Evolutionary conservation across 2,113 vertebrate species (phyloP).

Genomic region (Equus przewalskii): DNA sequence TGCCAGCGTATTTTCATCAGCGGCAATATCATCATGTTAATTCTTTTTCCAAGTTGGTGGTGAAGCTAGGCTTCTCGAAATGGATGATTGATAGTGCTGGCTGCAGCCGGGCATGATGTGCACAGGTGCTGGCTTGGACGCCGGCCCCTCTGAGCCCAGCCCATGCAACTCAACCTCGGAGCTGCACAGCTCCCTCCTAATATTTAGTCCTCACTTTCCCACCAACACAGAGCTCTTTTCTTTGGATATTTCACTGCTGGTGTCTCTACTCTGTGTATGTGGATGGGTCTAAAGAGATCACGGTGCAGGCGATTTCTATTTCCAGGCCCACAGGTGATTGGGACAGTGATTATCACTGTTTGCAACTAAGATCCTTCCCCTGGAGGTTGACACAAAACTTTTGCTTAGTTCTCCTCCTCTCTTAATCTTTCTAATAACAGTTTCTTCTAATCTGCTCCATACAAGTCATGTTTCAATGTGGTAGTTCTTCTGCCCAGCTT

Average conservation of each 20-base stretch:
- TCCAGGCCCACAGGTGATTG: background rate
- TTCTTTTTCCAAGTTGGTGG: slow-evolving; percentile 40
- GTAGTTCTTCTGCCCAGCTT: background rate
- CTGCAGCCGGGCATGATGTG: background rate
- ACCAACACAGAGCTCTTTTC: background rate
- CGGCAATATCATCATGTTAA: background rate
- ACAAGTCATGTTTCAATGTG: background rate
- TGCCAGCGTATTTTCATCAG: slow-evolving; percentile 50
- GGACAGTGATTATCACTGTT: background rate
- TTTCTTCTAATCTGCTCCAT: background rate
- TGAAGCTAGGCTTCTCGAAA: background rate
- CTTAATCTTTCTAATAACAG: background rate
- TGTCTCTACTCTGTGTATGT: background rate
- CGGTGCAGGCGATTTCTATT: background rate
- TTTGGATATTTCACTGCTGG: background rate
- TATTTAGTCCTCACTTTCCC: background rate
- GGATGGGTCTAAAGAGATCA: background rate
- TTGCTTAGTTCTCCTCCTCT: background rate
- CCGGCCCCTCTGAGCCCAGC: background rate
- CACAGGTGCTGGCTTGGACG: background rate
- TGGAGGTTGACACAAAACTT: background rate
- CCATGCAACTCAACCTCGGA: background rate
- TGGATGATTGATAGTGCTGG: background rate
- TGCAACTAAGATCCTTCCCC: background rate
- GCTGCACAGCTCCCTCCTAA: rapidly evolving